Evolutionary conservation across 1,140 invertebrate species (phyloP).

Genomic region (Cydia pomonella): DNA sequence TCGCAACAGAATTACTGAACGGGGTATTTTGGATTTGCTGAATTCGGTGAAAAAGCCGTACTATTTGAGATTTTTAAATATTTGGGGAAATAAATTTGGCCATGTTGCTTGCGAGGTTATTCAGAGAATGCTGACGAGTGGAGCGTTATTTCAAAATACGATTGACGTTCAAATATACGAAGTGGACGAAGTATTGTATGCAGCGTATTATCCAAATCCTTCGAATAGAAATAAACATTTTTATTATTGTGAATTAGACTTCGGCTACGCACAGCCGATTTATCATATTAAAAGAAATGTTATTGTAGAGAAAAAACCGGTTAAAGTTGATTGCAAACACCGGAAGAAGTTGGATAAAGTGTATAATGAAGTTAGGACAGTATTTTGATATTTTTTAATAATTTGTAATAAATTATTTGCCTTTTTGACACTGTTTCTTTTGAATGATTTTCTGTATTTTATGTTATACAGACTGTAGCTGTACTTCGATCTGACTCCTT

Average conservation of each 20-base stretch:
- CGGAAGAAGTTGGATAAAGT: conserved; percentile 58
- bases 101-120: conserved; percentile 70
- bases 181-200: conserved; percentile 74
- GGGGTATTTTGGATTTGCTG: conserved; percentile 77
- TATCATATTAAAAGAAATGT: conserved; percentile 64
- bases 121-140: conserved; percentile 77
- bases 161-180: conserved; percentile 81
- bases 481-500: neutral
- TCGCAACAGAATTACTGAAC: conserved; percentile 79
- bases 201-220: conserved; percentile 78
- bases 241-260: conserved; percentile 68
- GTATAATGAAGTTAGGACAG: neutral
- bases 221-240: conserved; percentile 66
- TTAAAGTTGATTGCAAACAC: conserved; percentile 66
- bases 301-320: conserved; percentile 52
- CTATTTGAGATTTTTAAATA: conserved; percentile 73
- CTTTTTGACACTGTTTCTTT: neutral
- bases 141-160: conserved; percentile 76
- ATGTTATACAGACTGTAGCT: neutral
- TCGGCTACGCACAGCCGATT: conserved; percentile 59
- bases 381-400: conserved; percentile 35
- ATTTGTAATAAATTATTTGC: conserved; percentile 29
- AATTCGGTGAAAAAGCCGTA: conserved; percentile 80
- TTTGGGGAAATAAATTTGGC: conserved; percentile 81
- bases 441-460: neutral